Base-by-base conservation (phyloP, 1,140 invertebrate species). In the Temnothorax curvispinosus region DNA sequence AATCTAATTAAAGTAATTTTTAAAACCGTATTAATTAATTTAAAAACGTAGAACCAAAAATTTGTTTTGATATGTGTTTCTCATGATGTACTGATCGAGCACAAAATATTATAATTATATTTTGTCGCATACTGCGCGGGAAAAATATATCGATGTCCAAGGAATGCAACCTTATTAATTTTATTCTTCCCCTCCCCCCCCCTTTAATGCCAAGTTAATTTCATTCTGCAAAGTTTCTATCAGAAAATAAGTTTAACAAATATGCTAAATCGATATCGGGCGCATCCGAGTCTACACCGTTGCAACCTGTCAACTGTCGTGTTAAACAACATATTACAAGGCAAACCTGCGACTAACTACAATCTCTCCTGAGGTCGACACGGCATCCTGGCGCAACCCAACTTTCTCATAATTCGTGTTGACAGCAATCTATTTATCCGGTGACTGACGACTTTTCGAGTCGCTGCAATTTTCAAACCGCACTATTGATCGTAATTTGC, bases 371-470 rank as follows among this genome's bases (percentile, higher is more conserved):
- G n/a, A 21, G 52, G 18, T 81, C 38, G 64, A 71, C 67, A 81
- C 47, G 60, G 35, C 52, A 71, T 58, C 65, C 50, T 47, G 50
- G 27, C 9, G 50, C 41, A 71, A 81, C 21, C 50, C 13, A 81
- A 81, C 64, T 81, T 81, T 71, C 47, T 56, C 78, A 71, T 81
- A 71, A 81, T 81, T 71, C 64, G 65, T 44, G 64, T 58, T 58
- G 78, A 71, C 65, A 81, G 52, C 65, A 81, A 81, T 81, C 78
- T 81, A 81, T 81, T 81, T 81, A 81, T 41, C 78, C 65, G 6
- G 35, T 81, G 78, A 81, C 38, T 44, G 47, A 81, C 65, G 50
- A 81, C 38, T 81, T 64, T 71, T 81, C 27, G 78, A 81, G 21
- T 56, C 50, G 38, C 13, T 38, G 21, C 67, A 81, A 81, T 81